Evolutionary conservation across 1,140 invertebrate genomes (phyloP).

Genomic region (Leucophenga varia): DNA sequence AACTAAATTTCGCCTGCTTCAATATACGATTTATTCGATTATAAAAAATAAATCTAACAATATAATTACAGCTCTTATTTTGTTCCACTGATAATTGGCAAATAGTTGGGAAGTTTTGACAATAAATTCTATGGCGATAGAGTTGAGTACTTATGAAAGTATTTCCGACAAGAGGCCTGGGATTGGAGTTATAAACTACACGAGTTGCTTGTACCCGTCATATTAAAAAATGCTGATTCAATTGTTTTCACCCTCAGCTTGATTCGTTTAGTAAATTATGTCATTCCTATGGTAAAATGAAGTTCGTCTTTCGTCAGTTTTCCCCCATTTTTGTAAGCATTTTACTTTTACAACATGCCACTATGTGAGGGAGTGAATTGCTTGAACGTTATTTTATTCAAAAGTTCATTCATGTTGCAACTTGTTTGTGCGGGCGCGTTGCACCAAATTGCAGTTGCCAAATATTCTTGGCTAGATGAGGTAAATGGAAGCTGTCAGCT

Average conservation of each 20-base stretch:
- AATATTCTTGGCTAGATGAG: slow-evolving; percentile 17
- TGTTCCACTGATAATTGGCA: slow-evolving; percentile 21
- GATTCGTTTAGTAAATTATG: slow-evolving; percentile 36
- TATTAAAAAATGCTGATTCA: too few relatives aligned
- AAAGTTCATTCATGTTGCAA: slow-evolving; percentile 17
- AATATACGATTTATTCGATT: too few relatives aligned
- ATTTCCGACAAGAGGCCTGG: too few relatives aligned
- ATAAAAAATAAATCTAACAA: slow-evolving; percentile 7
- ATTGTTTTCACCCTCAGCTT: slow-evolving; percentile 3
- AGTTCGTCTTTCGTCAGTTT: slow-evolving; percentile 7
- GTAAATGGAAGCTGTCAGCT: slow-evolving; percentile 15
- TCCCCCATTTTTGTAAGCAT: slow-evolving; percentile 21
- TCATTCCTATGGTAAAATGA: slow-evolving; percentile 15
- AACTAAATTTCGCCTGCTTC: too few relatives aligned
- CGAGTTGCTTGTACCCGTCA: too few relatives aligned
- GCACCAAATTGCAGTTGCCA: slow-evolving; percentile 28
- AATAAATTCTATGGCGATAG: too few relatives aligned
- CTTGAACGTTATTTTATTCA: slow-evolving; percentile 18
- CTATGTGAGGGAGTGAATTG: slow-evolving; percentile 5
- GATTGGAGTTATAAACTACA: too few relatives aligned
- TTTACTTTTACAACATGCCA: slow-evolving; percentile 8
- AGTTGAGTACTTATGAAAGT: too few relatives aligned
- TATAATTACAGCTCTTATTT: slow-evolving; percentile 5
- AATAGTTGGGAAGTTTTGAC: too few relatives aligned
- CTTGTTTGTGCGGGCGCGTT: slow-evolving; percentile 18